Evolutionary conservation across 2,797 vertebrate species (phyloP).

Genomic region (Limnodromus scolopaceus): DNA sequence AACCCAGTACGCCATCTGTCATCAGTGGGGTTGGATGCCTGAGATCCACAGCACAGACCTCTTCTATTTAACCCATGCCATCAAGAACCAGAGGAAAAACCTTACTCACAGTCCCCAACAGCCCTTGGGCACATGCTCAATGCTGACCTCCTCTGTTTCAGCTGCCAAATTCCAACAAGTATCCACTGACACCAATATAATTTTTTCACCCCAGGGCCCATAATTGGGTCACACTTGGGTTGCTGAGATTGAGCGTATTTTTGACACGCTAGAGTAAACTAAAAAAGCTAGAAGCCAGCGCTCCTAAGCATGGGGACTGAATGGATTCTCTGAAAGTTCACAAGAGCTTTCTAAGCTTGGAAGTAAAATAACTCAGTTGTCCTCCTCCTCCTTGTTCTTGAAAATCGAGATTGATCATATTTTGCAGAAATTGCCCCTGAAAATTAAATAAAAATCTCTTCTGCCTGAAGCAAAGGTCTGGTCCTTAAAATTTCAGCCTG

Average conservation of each 20-base stretch:
- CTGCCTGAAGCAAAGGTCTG: not conserved
- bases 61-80: not conserved
- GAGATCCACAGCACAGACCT: not conserved
- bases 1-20: not conserved
- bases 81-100: not conserved
- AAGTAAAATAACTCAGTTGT: not conserved
- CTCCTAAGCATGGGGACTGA: not conserved
- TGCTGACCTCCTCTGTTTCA: not conserved
- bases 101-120: not conserved
- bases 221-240: not conserved
- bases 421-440: not conserved
- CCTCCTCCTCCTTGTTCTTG: not conserved
- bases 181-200: not conserved
- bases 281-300: not conserved
- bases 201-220: not conserved
- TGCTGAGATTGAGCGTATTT: not conserved
- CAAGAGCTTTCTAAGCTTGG: not conserved
- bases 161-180: not conserved
- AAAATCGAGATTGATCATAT: not conserved
- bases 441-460: not conserved
- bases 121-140: not conserved
- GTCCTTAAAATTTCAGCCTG: not conserved
- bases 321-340: not conserved
- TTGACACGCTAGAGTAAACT: not conserved
- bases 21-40: not conserved